These are phyloP conservation scores for Laothoe populi DNA, from an alignment of 2,888 invertebrate species.

Conservation along the genomic window DNA sequence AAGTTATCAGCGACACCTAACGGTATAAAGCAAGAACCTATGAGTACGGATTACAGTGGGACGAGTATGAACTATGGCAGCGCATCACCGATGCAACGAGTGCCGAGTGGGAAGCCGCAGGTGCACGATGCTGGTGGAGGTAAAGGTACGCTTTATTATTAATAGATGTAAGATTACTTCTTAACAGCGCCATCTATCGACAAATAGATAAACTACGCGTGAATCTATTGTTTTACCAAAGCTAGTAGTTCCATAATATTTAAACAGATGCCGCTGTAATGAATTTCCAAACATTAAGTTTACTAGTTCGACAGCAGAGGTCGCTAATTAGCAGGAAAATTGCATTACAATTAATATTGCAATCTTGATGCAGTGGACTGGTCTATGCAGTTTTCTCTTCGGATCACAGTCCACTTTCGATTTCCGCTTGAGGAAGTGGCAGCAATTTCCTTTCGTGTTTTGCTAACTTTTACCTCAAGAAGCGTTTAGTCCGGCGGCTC, in stretches of 20 bases:
- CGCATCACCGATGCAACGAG: constrained; percentile 80
- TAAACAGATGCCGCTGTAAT: constrained; percentile 55
- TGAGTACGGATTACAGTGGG: constrained; percentile 79
- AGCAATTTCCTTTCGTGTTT: constrained; percentile 74
- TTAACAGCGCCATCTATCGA: constrained; percentile 35
- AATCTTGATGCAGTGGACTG: constrained; percentile 32
- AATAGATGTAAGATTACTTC: constrained; percentile 31
- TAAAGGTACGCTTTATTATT: constrained; percentile 75
- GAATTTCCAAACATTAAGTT: constrained; percentile 31
- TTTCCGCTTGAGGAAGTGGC: constrained; percentile 81
- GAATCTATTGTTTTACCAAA: neutral
- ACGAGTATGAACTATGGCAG: constrained; percentile 81
- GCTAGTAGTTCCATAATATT: constrained; percentile 31
- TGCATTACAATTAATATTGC: constrained; percentile 17
- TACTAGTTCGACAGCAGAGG: constrained; percentile 49
- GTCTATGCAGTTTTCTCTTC: constrained; percentile 71
- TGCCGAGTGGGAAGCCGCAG: constrained; percentile 81
- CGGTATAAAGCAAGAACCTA: constrained; percentile 83
- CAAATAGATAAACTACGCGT: constrained; percentile 27
- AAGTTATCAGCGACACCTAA: constrained; percentile 91
- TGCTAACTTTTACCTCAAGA: constrained; percentile 71
- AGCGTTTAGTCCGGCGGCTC: constrained; percentile 39
- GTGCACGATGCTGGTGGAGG: constrained; percentile 83
- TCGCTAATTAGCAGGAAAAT: constrained; percentile 42
- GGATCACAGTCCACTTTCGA: constrained; percentile 74